Evolutionary conservation across 2,888 invertebrate species (phyloP).

Genomic region (Chymomyza caudatula): DNA sequence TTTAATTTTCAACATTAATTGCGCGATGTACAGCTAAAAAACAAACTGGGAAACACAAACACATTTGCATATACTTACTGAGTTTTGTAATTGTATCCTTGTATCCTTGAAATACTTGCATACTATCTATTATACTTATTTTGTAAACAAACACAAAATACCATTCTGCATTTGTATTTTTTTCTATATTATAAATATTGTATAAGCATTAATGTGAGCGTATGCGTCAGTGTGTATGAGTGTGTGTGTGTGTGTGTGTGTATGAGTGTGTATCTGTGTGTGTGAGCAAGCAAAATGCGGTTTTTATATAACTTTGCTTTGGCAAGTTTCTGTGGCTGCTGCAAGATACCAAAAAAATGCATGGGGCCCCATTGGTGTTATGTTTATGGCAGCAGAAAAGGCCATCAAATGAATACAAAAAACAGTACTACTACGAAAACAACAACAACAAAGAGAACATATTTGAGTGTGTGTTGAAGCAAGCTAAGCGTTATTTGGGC

Average conservation of each 20-base stretch:
- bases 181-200: constrained; percentile 49
- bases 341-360: background rate
- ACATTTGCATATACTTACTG: background rate
- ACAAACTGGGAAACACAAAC: background rate
- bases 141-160: constrained; percentile 41
- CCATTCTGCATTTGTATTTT: background rate
- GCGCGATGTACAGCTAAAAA: constrained; percentile 35
- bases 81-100: constrained; percentile 63
- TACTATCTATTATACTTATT: background rate
- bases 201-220: constrained; percentile 17
- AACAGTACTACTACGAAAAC: constrained; percentile 27
- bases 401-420: constrained; percentile 68
- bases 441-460: background rate
- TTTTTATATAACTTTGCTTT: constrained; percentile 37
- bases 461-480: constrained; percentile 31
- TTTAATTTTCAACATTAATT: constrained; percentile 63
- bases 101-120: constrained; percentile 61
- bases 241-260: constrained; percentile 5
- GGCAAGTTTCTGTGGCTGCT: constrained; percentile 23
- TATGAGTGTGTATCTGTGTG: constrained; percentile 13
- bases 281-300: constrained; percentile 57
- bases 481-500: constrained; percentile 59
- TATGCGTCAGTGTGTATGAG: background rate
- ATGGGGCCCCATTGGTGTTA: constrained; percentile 31
- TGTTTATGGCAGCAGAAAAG: constrained; percentile 63